Evolutionary conservation across 2,888 invertebrate genomes (phyloP), one percentile per base, ranked within the genome.

Genomic region (Amiota minor): DNA sequence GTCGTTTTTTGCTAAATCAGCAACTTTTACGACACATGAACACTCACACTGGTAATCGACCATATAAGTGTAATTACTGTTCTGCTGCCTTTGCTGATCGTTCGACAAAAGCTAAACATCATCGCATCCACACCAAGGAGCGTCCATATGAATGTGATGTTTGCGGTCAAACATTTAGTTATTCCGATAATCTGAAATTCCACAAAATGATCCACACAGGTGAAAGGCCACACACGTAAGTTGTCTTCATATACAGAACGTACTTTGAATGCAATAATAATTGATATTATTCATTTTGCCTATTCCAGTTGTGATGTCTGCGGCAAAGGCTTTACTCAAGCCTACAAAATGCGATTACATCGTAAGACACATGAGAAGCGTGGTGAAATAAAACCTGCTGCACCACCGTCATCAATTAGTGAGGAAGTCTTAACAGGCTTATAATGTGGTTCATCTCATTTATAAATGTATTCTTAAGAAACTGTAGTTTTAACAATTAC

Each of bases 11-110:
- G 0, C 87, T 89, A 64, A 87, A 88, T 9, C 90, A 89, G 49
- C 90, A 90, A 74, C 78, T 90, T 61, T 88, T 88, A n/a, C 83
- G 90, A 0, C 90, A 90, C 72, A 90, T 90, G 90, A 88, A 90
- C 67, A 89, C 89, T 0, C 90, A 90, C 70, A 90, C 89, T 0
- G 90, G 90, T 2, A 87, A 89, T 74, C 86, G 90, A n/a, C 90
- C 90, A 0, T 90, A 89, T 73, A 87, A 88, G 56, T 90, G 90
- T 72, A 86, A 85, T 49, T 89, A 85, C 70, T 90, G 90, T 71
- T 87, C 89, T 50, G 86, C 89, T 18, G 86, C 88, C n/a, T 90
- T 90, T 79, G 89, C 89, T 3, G 90, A 90, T 85, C 88, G 89
- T 14, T 90, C 90, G 8, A 90, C 89, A 2, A 84, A 90, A 71